These are phyloP conservation scores for Colossoma macropomum DNA, from an alignment of 2,113 vertebrate species.

Conservation along the genomic window DNA sequence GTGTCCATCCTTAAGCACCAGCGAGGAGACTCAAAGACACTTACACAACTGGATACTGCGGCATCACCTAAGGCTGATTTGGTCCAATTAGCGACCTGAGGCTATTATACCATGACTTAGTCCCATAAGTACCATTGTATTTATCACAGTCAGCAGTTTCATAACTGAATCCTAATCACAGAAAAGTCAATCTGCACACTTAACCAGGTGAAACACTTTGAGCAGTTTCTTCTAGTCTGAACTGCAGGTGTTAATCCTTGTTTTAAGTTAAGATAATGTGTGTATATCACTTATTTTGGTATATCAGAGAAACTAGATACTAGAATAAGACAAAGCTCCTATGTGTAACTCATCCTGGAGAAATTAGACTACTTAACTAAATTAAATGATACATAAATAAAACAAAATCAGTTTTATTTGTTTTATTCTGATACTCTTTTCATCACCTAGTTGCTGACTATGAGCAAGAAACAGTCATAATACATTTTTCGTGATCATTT, in stretches of 20 bases:
- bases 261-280: too few relatives aligned
- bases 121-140: too few relatives aligned
- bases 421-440: neutral
- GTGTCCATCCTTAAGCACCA: conserved; percentile 65
- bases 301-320: too few relatives aligned
- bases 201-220: neutral
- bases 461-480: too few relatives aligned
- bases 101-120: neutral
- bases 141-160: too few relatives aligned
- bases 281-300: too few relatives aligned
- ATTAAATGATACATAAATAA: neutral
- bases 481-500: too few relatives aligned
- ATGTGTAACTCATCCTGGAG: neutral
- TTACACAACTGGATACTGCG: neutral
- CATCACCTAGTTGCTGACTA: neutral
- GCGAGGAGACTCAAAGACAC: conserved; percentile 47
- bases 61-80: neutral
- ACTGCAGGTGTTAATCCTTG: too few relatives aligned
- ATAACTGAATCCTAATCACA: neutral
- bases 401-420: neutral
- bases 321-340: neutral
- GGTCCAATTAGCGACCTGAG: neutral
- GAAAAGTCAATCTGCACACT: neutral
- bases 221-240: neutral
- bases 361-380: neutral